These are phyloP conservation scores for Leptodactylus fallax DNA, from an alignment of 2,797 vertebrate genomes.

Conservation along the genomic window DNA sequence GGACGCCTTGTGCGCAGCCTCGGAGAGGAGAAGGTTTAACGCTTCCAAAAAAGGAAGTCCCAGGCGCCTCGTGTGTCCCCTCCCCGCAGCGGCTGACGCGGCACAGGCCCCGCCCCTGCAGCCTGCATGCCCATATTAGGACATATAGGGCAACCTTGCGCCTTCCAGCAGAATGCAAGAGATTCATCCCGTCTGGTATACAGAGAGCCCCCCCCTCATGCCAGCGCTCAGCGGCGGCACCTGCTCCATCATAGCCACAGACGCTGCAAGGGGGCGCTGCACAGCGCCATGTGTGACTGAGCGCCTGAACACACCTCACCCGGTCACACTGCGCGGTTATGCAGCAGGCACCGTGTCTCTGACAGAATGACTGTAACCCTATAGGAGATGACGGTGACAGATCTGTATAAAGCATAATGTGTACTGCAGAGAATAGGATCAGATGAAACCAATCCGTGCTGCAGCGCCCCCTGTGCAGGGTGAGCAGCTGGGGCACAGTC, in stretches of 20 bases:
- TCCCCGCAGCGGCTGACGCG: background rate
- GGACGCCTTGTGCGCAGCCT: conserved; percentile 12
- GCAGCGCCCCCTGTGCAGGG: no score
- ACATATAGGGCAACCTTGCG: conserved; percentile 58
- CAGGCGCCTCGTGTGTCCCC: conserved; percentile 22
- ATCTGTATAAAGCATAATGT: no score
- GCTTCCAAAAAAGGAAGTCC: conserved; percentile 60
- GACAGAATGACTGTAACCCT: no score
- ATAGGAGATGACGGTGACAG: no score
- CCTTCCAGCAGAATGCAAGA: conserved; percentile 7
- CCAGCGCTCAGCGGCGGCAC: conserved; percentile 16
- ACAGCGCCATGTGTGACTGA: no score
- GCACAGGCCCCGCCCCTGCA: conserved; percentile 48
- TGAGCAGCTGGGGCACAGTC: no score
- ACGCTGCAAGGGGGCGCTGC: no score
- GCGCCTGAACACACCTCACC: no score
- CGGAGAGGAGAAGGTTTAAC: conserved; percentile 36
- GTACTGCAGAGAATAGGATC: background rate
- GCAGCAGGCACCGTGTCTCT: no score
- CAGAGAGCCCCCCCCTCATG: background rate
- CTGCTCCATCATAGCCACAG: background rate
- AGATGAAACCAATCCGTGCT: no score
- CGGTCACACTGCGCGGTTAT: no score
- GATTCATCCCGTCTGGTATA: background rate
- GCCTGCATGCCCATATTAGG: conserved; percentile 61